These are phyloP conservation scores for Notospermus geniculatus DNA, from an alignment of 1,140 invertebrate genomes.

Conservation along the genomic window DNA sequence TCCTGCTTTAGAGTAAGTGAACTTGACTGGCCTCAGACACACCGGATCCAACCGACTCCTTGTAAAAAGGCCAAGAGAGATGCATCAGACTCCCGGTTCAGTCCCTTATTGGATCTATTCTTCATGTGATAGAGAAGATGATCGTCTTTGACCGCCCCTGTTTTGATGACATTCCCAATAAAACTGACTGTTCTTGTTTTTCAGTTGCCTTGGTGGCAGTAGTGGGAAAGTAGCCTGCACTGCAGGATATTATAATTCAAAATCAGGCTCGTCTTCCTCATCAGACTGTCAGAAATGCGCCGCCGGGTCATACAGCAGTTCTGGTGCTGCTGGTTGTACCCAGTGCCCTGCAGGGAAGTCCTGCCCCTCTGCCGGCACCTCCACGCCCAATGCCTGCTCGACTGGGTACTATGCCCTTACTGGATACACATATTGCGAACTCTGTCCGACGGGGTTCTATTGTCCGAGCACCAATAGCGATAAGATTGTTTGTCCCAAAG, in stretches of 20 bases:
- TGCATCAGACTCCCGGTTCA: too few relatives aligned
- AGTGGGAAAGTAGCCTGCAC: slow-evolving; percentile 27
- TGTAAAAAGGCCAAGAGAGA: too few relatives aligned
- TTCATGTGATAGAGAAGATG: too few relatives aligned
- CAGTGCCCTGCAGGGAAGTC: slow-evolving; percentile 36
- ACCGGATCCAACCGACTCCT: too few relatives aligned
- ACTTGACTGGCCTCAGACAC: too few relatives aligned
- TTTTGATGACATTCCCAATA: too few relatives aligned
- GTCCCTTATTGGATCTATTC: too few relatives aligned
- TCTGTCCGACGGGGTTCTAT: slow-evolving; percentile 36
- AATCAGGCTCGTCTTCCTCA: slow-evolving; percentile 18
- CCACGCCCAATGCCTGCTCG: slow-evolving; percentile 29
- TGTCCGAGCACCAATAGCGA: slow-evolving; percentile 23
- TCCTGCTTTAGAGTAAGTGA: too few relatives aligned
- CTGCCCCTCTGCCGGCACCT: slow-evolving; percentile 31
- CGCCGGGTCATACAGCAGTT: slow-evolving; percentile 31
- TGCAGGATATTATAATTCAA: slow-evolving; percentile 33
- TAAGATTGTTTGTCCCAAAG: slow-evolving; percentile 29
- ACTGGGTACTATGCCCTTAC: slow-evolving; percentile 34
- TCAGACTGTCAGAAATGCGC: slow-evolving; percentile 35
- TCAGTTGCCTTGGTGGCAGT: slow-evolving; percentile 38
- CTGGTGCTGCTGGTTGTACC: slow-evolving; percentile 32
- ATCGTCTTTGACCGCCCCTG: too few relatives aligned
- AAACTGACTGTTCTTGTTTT: slow-evolving; percentile 13
- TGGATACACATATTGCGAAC: slow-evolving; percentile 30